Conservation (phyloP, 64 coral and sea anemone species). For the Actinia equina region DNA sequence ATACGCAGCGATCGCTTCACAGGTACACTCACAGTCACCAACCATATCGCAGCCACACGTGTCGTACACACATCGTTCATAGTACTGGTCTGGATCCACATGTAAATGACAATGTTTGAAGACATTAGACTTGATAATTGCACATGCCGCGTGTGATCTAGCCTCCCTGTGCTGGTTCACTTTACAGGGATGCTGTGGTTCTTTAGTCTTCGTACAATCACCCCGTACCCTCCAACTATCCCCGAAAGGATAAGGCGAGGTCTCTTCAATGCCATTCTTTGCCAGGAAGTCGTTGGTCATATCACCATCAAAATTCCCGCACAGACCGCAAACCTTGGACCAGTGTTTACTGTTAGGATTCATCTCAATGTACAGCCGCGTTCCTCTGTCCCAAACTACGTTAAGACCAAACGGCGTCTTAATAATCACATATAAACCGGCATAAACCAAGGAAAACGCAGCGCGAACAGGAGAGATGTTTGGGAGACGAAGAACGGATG, state of each 20-base stretch:
- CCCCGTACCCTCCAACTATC: constrained; percentile 53
- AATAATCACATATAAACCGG: constrained; percentile 71
- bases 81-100: constrained; percentile 60
- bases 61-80: constrained; percentile 70
- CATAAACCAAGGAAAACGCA: constrained; percentile 47
- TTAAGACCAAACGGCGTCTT: constrained; percentile 66
- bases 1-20: constrained; percentile 77
- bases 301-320: constrained; percentile 70
- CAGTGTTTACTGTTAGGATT: constrained; percentile 63
- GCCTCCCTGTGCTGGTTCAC: constrained; percentile 68
- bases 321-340: constrained; percentile 64
- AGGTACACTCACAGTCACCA: constrained; percentile 85
- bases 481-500: constrained; percentile 24
- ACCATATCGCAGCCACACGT: constrained; percentile 82
- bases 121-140: constrained; percentile 63
- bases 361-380: constrained; percentile 67
- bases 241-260: constrained; percentile 58
- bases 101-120: constrained; percentile 57
- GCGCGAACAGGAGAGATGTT: constrained; percentile 42
- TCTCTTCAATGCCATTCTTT: constrained; percentile 50
- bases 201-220: constrained; percentile 51
- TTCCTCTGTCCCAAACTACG: constrained; percentile 69
- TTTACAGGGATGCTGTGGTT: constrained; percentile 68
- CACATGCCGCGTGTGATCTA: constrained; percentile 51
- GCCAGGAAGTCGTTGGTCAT: constrained; percentile 58